Evolutionary conservation across 2,797 vertebrate genomes (phyloP), one percentile per base, ranked within the genome.

Genomic region (Pseudomugil gertrudae): DNA sequence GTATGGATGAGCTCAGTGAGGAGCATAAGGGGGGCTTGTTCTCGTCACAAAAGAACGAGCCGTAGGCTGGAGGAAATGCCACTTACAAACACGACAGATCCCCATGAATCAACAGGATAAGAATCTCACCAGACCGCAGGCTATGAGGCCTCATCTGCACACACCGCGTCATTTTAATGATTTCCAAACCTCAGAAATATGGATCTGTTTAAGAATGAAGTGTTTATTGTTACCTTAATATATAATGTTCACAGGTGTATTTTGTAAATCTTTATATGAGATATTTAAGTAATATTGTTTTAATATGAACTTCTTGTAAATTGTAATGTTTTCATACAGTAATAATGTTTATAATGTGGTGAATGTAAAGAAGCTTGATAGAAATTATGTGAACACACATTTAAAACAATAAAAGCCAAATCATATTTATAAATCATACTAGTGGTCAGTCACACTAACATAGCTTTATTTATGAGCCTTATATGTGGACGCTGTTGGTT

Each of bases 41-140:
- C 90, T 90, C 63, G 40, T 73, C 75, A 92, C 90, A 92, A 92
- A 91, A 87, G 90, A 87, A 64, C 68, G 86, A 85, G 86, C 91
- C 90, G 90, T 89, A 91, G 91, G 91, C 90, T 86, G 90, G 85
- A 92, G 91, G 91, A 92, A 92, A 92, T 92, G 85, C 79, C 90
- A 89, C 82, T 87, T 89, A 72, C 78, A 87, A 90, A 88, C 86
- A 79, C 80, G 72, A 79, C 87, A 84, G 79, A 87, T 81, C 84
- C 76, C 69, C 51, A 92, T 92, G 91, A 92, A 90, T 92, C 88
- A 91, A 80, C 84, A 78, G 57, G 78, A 76, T 0, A 84, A 83
- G 87, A 92, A 90, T 90, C 89, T 87, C 55, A 61, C 76, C 84
- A 73, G 76, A 91, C 91, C 84, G 58, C 91, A 90, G 84, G 78